phyloP scores from a whole-genome alignment of 2,888 invertebrate genomes.

The Spicauda simplicius region DNA sequence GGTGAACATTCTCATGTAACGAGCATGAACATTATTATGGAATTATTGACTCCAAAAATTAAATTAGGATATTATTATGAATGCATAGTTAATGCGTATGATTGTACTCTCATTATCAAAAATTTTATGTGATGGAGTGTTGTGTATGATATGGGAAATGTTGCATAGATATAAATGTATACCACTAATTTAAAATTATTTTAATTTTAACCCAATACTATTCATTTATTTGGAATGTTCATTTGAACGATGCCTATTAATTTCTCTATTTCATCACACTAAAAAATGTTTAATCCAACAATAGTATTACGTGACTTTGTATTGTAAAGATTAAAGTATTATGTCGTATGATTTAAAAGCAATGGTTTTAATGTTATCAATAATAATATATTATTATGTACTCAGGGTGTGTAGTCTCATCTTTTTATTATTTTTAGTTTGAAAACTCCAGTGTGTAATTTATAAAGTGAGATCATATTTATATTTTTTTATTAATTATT shows the following conservation, averaged over 20 bases:
- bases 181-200: slow-evolving; percentile 65
- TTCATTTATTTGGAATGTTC: slow-evolving; percentile 36
- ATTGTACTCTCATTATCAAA: slow-evolving; percentile 69
- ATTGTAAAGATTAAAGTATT: slow-evolving; percentile 46
- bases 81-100: slow-evolving; percentile 69
- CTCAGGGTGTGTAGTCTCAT: slow-evolving; percentile 39
- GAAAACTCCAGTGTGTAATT: slow-evolving; percentile 52
- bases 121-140: slow-evolving; percentile 66
- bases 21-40: slow-evolving; percentile 68
- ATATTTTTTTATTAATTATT: slow-evolving; percentile 52
- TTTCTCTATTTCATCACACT: slow-evolving; percentile 43
- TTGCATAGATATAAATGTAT: slow-evolving; percentile 63
- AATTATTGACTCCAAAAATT: slow-evolving; percentile 78
- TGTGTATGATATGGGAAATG: slow-evolving; percentile 51
- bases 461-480: slow-evolving; percentile 55
- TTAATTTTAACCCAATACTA: slow-evolving; percentile 48
- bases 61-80: slow-evolving; percentile 68
- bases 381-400: slow-evolving; percentile 16
- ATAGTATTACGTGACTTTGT: slow-evolving; percentile 44
- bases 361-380: slow-evolving; percentile 7
- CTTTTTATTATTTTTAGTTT: slow-evolving; percentile 35
- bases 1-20: slow-evolving; percentile 62
- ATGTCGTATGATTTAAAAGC: slow-evolving; percentile 43
- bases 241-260: slow-evolving; percentile 36
- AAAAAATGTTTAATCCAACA: slow-evolving; percentile 35